These are phyloP conservation scores for Volucella bombylans DNA, from an alignment of 2,888 invertebrate genomes.

Conservation along the genomic window DNA sequence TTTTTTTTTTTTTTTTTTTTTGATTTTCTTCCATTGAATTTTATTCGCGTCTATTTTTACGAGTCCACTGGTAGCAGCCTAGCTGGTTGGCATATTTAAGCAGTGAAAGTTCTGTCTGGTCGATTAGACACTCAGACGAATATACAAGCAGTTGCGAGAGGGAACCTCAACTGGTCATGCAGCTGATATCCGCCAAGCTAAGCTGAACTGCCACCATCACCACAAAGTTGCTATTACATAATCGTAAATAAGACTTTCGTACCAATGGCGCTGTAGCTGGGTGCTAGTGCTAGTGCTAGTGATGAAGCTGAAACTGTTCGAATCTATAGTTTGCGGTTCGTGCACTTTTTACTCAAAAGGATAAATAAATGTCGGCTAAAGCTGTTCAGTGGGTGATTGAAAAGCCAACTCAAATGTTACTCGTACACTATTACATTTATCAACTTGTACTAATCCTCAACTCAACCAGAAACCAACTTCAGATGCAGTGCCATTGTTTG, in stretches of 20 bases:
- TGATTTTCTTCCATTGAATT: slow-evolving; percentile 12
- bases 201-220: slow-evolving; percentile 21
- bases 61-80: slow-evolving; percentile 29
- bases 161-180: slow-evolving; percentile 57
- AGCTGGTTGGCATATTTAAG: slow-evolving; percentile 63
- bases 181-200: slow-evolving; percentile 33
- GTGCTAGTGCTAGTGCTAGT: background rate
- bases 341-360: slow-evolving; percentile 57
- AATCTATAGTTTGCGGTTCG: slow-evolving; percentile 19
- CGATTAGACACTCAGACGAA: slow-evolving; percentile 65
- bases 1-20: background rate
- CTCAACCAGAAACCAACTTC: slow-evolving; percentile 14
- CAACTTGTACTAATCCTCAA: slow-evolving; percentile 41
- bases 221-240: slow-evolving; percentile 52
- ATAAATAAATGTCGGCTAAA: slow-evolving; percentile 44
- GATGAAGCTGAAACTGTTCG: background rate
- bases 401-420: slow-evolving; percentile 41
- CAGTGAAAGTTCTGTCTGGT: slow-evolving; percentile 72
- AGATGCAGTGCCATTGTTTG: background rate
- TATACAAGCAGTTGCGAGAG: slow-evolving; percentile 3
- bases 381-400: slow-evolving; percentile 54
- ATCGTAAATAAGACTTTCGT: slow-evolving; percentile 72
- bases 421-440: slow-evolving; percentile 33
- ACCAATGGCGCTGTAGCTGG: background rate
- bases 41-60: slow-evolving; percentile 57